Percentiles rank a stretch among this genome's conserved stretches.
Conservation (phyloP, 2,113 vertebrate species). For the Casuarius casuarius region DNA sequence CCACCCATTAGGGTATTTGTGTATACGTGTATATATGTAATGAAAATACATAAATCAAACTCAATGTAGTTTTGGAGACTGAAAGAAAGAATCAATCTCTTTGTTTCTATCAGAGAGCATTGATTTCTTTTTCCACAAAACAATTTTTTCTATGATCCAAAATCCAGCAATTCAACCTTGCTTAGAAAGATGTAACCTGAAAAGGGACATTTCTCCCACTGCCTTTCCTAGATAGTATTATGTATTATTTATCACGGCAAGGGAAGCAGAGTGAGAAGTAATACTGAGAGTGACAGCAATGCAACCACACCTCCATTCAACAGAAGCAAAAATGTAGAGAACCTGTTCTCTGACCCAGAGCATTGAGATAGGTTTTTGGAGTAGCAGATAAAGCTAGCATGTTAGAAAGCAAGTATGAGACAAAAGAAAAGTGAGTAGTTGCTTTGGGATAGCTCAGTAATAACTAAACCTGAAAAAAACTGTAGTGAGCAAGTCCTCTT, state of each 20-base stretch:
- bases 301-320: accelerated
- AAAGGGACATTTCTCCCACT: neutral
- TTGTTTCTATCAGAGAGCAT: too few species aligned
- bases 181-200: neutral
- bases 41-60: neutral
- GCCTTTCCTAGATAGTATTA: accelerated
- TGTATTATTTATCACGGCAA: neutral
- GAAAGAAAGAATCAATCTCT: neutral
- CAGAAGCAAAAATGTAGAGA: neutral
- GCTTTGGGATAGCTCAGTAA: neutral
- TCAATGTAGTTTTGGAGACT: neutral
- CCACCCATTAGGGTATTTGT: too few species aligned
- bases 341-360: too few species aligned
- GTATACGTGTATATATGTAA: neutral
- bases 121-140: neutral
- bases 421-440: neutral
- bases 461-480: neutral
- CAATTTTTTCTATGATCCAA: accelerated
- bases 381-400: accelerated
- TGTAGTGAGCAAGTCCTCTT: accelerated
- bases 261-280: neutral
- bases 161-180: neutral
- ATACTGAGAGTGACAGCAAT: accelerated
- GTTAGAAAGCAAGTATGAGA: neutral
- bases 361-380: neutral